These are phyloP conservation scores for Macquaria australasica DNA, from an alignment of 2,113 vertebrate genomes.

Conservation along the genomic window DNA sequence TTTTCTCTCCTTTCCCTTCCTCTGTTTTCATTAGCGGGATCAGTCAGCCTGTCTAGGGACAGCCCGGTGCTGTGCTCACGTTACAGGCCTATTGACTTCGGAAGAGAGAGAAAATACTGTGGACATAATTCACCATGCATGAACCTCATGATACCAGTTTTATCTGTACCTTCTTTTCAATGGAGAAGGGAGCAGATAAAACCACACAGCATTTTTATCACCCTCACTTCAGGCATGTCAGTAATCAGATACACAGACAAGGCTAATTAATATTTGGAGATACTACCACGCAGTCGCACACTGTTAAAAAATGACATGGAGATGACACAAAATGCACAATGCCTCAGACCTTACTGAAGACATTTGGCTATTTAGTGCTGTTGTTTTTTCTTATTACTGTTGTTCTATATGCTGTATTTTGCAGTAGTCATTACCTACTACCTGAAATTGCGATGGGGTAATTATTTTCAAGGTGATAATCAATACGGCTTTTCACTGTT, in stretches of 20 bases:
- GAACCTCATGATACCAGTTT: conserved; percentile 80
- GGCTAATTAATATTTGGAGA: conserved; percentile 84
- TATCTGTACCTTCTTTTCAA: conserved; percentile 79
- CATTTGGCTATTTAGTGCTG: conserved; percentile 2
- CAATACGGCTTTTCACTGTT: conserved; percentile 53
- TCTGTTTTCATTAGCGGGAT: conserved; percentile 82
- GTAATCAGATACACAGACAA: conserved; percentile 75
- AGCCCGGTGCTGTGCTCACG: conserved; percentile 77
- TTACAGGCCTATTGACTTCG: conserved; percentile 83
- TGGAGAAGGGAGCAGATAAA: conserved; percentile 72
- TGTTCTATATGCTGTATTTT: conserved; percentile 28
- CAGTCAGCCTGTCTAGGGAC: conserved; percentile 77
- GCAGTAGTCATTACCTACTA: conserved; percentile 34
- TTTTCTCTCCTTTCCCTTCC: conserved; percentile 60
- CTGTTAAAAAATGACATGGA: conserved; percentile 59
- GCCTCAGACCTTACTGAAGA: conserved; percentile 48
- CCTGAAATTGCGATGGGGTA: conserved; percentile 37
- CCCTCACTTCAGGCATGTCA: conserved; percentile 79
- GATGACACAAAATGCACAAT: conserved; percentile 56
- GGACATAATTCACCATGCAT: conserved; percentile 83
- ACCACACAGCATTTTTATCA: conserved; percentile 75
- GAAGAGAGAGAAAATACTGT: conserved; percentile 77
- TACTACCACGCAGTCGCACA: conserved; percentile 63
- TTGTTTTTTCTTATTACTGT: conserved; percentile 14
- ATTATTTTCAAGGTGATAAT: conserved; percentile 58